A percentile compares a stretch with the other conserved stretches of the same genome.
Conservation (phyloP, 2,797 vertebrate species). For the Oophaga sylvatica region DNA sequence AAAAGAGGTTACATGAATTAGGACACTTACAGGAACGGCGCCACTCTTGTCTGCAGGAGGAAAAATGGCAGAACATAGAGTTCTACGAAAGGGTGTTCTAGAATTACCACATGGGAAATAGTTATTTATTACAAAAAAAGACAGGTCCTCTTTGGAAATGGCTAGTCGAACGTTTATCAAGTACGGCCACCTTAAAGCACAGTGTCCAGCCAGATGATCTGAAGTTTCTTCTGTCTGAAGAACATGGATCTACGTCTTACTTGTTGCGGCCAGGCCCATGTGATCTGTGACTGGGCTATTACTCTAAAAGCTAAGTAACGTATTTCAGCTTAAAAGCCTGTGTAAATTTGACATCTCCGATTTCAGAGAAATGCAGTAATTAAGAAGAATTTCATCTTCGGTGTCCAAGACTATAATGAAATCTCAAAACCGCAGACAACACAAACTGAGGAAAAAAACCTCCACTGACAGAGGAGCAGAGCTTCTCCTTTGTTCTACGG, state of each 20-base stretch:
- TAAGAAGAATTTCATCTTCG: conserved; percentile 54
- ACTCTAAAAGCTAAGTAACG: conserved; percentile 1
- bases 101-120: too few relatives aligned
- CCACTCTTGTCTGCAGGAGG: background rate
- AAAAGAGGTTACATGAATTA: background rate
- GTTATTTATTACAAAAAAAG: too few relatives aligned
- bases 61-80: too few relatives aligned
- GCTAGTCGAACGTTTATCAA: too few relatives aligned
- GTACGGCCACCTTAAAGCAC: background rate
- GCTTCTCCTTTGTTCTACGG: conserved; percentile 30
- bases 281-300: background rate
- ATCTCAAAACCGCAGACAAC: conserved; percentile 52
- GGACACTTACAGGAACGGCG: background rate
- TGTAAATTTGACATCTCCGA: conserved; percentile 38
- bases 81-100: too few relatives aligned
- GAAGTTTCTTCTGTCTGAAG: background rate
- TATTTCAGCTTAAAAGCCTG: conserved; percentile 25
- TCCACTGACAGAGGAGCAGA: background rate
- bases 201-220: background rate
- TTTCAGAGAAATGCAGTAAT: conserved; percentile 51
- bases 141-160: too few relatives aligned
- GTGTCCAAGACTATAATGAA: conserved; percentile 34
- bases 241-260: background rate
- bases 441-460: background rate
- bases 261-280: background rate